Evolutionary conservation across 2,797 vertebrate genomes (phyloP).

Genomic region (Pristis pectinata): DNA sequence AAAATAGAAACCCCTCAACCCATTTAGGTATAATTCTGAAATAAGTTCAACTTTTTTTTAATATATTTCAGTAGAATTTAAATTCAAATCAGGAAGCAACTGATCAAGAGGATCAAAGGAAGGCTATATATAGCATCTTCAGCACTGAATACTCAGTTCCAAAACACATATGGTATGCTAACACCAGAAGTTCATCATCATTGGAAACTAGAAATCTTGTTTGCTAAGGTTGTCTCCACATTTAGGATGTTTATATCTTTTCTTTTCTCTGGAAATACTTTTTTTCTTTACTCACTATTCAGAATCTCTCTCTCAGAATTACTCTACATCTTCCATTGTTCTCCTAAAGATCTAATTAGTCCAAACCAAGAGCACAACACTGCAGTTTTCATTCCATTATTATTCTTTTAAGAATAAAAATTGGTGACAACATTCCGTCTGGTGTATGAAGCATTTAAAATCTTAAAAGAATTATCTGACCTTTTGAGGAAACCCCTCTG

Average conservation of each 20-base stretch:
- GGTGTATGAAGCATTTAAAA: neutral
- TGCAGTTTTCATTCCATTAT: too few species aligned
- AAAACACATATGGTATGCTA: neutral
- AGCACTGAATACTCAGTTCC: neutral
- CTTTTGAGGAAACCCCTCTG: conserved; percentile 52
- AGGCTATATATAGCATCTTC: neutral
- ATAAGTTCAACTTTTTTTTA: neutral
- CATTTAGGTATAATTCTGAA: neutral
- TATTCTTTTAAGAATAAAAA: neutral
- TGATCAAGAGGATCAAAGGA: neutral
- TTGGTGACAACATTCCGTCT: neutral
- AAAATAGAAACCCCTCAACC: too few species aligned
- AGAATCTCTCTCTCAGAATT: neutral
- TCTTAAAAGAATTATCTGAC: conserved; percentile 49
- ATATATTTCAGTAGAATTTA: neutral
- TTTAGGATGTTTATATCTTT: neutral
- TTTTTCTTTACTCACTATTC: neutral
- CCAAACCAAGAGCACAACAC: too few species aligned
- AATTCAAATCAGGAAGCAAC: neutral
- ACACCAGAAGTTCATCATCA: neutral
- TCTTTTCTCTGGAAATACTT: neutral
- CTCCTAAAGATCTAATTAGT: neutral
- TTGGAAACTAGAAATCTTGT: neutral
- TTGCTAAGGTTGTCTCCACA: neutral
- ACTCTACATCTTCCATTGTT: neutral